Evolutionary conservation across 2,113 vertebrate species (phyloP), one percentile per base, ranked within the genome.

Genomic region (Phrynosoma blainvillii): DNA sequence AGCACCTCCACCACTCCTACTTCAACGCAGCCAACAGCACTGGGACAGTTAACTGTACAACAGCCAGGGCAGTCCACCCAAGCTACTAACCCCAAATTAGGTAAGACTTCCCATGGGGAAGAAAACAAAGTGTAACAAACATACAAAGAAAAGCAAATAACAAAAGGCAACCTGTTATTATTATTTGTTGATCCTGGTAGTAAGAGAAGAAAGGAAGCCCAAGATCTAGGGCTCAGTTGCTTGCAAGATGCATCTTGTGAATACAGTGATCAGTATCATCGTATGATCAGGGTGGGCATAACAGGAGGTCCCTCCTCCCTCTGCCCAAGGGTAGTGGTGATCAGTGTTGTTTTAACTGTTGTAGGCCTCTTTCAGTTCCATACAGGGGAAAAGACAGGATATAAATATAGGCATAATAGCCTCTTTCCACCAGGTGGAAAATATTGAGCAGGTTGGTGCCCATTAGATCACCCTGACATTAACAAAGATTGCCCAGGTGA

Each of bases 1-100:
- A 95, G 95, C 84, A 94, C 94, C 87, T 97, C 97, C 84, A 95
- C 95, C 52, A 93, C 96, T 87, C 96, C 95, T 92, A 96, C 95
- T 36, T 91, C 94, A 90, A 90, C 96, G 71, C 97, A 96, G 74
- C 96, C 96, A n/a, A 82, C 94, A 89, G 47, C 95, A 47, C n/a
- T 97, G 42, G 95, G 96, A 86, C 96, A 96, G 36, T 95, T 97
- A 84, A 93, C 95, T 83, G 93, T 91, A 89, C 96, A 93, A 89
- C 95, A 93, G 92, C 94, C 95, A 86, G 93, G 95, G 88, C 96
- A 97, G 20, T 92, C 97, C 91, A 95, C 66, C 89, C 95, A 95
- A 92, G 96, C 94, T 91, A 86, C 95, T n/a, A 96, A 96, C 90
- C 94, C 96, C 92, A 97, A 97, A 93, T 94, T 97, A 90, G 96